A percentile compares a stretch with the other conserved stretches of the same genome.
Conservation (phyloP, 2,113 vertebrate species). For the Octodon degus region DNA sequence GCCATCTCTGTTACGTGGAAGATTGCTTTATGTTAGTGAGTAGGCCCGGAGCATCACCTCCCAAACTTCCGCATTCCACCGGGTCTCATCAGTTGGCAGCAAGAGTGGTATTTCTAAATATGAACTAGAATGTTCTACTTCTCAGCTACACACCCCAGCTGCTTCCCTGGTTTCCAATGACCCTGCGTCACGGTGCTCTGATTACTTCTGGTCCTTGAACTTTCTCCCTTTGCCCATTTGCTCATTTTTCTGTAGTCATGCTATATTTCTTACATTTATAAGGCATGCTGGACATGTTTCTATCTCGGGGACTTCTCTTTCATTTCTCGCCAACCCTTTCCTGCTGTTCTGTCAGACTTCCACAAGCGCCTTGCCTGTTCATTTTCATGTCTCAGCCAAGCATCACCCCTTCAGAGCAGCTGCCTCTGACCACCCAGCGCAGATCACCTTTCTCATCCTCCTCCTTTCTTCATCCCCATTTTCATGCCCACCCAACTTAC, state of each 20-base stretch:
- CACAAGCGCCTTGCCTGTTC: neutral
- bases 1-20: neutral
- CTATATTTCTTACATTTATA: neutral
- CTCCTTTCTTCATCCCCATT: neutral
- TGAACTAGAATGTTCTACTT: neutral
- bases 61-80: rapidly evolving
- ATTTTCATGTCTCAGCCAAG: neutral
- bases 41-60: neutral
- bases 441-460: neutral
- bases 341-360: neutral
- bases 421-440: neutral
- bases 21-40: neutral
- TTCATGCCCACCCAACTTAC: neutral
- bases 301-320: neutral
- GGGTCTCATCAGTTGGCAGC: neutral
- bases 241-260: neutral
- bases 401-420: neutral
- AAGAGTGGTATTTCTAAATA: neutral
- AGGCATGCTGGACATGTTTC: rapidly evolving
- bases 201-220: neutral
- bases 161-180: too few species aligned
- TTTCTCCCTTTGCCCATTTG: neutral
- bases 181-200: neutral
- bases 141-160: neutral
- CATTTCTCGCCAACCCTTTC: neutral